Evolutionary conservation across 1,140 invertebrate genomes (phyloP), one percentile per base, ranked within the genome.

Genomic region (Psilanteris sp.): DNA sequence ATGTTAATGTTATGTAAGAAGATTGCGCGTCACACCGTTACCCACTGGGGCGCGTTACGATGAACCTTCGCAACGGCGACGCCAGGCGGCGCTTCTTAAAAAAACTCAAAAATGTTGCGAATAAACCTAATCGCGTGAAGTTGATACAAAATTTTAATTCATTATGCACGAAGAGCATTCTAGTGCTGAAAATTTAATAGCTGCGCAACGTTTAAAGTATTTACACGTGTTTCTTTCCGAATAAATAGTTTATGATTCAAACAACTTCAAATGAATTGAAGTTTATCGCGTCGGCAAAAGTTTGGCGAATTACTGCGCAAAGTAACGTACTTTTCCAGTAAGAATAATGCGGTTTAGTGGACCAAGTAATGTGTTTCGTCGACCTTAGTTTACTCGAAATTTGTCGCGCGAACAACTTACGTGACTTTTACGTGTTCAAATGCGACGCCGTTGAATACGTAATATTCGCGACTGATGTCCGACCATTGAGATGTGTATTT

Each of bases 181-280:
- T n/a, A n/a, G n/a, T n/a, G n/a, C n/a, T n/a, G n/a, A n/a, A n/a
- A n/a, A n/a, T n/a, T n/a, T n/a, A n/a, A n/a, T n/a, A n/a, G n/a
- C n/a, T n/a, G n/a, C n/a, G n/a, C n/a, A n/a, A 20, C 5, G 18
- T 20, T 20, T 20, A 5, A 20, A 20, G 18, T 20, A 20, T 2
- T 20, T 5, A 8, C n/a, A 7, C 24, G 8, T 26, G 4, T 26
- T 26, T 7, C 6, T 2, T 26, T 7, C 24, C 37, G 41, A 55
- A 22, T 67, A 55, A 67, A 57, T 57, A 48, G 41, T 57, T 68
- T 68, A 57, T 54, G 52, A 48, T 57, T 31, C 29, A 31, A 46
- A 22, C 62, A 36, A 48, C 27, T 46, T 41, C 3, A 41, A 50
- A 70, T 52, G 66, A 57, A 70, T 70, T 59, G 52, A 70, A 59